Base-by-base conservation (phyloP, 1,140 invertebrate genomes). In the Drosophila littoralis region DNA sequence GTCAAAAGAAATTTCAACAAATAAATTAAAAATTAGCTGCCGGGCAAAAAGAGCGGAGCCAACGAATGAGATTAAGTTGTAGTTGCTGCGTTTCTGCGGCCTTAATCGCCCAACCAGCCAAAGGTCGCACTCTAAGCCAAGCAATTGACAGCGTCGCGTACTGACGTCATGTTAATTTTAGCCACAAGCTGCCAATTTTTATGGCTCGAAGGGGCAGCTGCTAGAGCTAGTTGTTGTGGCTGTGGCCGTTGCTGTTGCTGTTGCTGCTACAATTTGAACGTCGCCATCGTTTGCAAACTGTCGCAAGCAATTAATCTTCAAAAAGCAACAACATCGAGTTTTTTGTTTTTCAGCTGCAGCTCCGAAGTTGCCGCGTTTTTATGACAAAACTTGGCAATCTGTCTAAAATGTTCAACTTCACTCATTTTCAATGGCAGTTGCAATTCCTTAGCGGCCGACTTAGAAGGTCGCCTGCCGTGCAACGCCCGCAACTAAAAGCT, bases 291-390 rank as follows among this genome's bases (percentile, higher is more conserved):
- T 75, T 45, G 64, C 77, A 52, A 85, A 90, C 86, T 90, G 86
- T 90, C 86, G 79, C 86, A 77, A 90, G 88, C 86, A 90, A 90
- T 90, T 90, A 90, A 90, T 90, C 88, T 90, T 88, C 77, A 84
- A 80, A 89, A 81, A 65, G 73, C 76, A 73, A 55, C 81, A 76
- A 72, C 35, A 79, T 10, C 40, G 22, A 36, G 58, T 2, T 28
- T 28, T 28, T 28, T 22, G 1, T 22, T 28, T 61, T 55, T 70
- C 63, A 72, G 61, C 57, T 58, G 63, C 63, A 60, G 48, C 40
- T 33, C 6, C 55, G 55, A 42, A 52, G 54, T 60, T 50, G 48
- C 40, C 12, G 58, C 42, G 45, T 68, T 74, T 72, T 80, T 55
- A 74, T 83, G 84, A 83, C 86, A 81, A 83, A 75, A 90, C 74